A percentile compares a stretch with the other conserved stretches of the same genome.
Evolutionary conservation across 2,888 invertebrate genomes (phyloP).

Genomic region (Crocallis elinguaria): DNA sequence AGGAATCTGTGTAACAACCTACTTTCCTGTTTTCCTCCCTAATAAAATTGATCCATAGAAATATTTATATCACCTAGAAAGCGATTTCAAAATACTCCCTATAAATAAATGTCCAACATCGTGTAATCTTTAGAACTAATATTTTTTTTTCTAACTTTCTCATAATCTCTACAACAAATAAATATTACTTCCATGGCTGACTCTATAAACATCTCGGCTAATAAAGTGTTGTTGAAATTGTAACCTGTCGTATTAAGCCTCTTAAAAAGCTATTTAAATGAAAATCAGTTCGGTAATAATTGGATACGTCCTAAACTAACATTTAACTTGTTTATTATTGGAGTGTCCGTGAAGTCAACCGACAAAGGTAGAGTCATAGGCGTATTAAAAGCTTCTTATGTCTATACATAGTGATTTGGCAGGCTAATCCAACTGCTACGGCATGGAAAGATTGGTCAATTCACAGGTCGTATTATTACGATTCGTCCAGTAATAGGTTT

Average conservation of each 20-base stretch:
- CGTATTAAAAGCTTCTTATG: too few relatives aligned
- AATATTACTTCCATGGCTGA: conserved; percentile 1
- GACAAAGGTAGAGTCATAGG: too few relatives aligned
- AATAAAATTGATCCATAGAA: too few relatives aligned
- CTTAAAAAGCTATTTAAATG: conserved; percentile 51
- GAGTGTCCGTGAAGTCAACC: neutral
- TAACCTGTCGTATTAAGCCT: conserved; percentile 47
- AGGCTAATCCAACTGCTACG: too few relatives aligned
- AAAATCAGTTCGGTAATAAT: conserved; percentile 45
- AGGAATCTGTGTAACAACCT: too few relatives aligned
- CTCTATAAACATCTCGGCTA: conserved; percentile 30
- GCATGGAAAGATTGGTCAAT: too few relatives aligned
- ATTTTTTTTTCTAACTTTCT: conserved; percentile 14
- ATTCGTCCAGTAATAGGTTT: too few relatives aligned
- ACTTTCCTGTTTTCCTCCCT: too few relatives aligned
- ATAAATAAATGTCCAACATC: neutral
- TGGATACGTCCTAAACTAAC: conserved; percentile 47
- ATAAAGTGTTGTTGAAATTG: conserved; percentile 45
- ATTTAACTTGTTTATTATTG: conserved; percentile 45
- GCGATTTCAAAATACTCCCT: neutral
- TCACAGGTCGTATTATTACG: too few relatives aligned
- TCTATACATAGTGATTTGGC: too few relatives aligned
- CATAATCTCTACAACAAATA: conserved; percentile 11
- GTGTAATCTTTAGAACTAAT: conserved; percentile 15
- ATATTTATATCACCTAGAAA: conserved; percentile 2